phyloP scores from a whole-genome alignment of 2,888 invertebrate species.

The Cyaniris semiargus region DNA sequence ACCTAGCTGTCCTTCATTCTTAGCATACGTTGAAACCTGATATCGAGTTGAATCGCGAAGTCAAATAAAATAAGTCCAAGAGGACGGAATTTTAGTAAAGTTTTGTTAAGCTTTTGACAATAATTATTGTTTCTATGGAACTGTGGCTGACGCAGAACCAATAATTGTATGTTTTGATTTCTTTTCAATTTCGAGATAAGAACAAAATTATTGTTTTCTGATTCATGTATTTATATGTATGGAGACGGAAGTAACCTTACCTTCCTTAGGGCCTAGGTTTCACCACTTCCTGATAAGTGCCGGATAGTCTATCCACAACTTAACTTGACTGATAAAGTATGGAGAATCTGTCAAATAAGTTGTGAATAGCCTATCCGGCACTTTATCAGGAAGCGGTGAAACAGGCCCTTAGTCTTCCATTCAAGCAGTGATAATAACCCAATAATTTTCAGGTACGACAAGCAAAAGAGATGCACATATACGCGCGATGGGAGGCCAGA shows the following conservation, averaged over 20 bases:
- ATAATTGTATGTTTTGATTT: neutral
- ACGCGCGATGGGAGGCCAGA: constrained; percentile 49
- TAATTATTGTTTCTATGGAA: neutral
- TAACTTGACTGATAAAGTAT: too few relatives aligned
- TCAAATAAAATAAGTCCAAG: neutral
- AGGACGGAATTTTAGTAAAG: neutral
- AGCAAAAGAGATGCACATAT: constrained; percentile 51
- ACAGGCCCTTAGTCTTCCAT: too few relatives aligned
- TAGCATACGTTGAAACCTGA: neutral
- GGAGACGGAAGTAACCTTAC: too few relatives aligned
- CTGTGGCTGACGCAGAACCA: neutral
- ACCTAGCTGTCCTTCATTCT: constrained; percentile 1
- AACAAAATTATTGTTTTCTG: neutral
- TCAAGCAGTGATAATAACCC: neutral
- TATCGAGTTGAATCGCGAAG: neutral
- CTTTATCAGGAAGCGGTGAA: too few relatives aligned
- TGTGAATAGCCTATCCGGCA: too few relatives aligned
- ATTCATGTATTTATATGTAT: neutral
- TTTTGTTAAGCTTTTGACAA: neutral
- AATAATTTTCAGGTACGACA: constrained; percentile 49
- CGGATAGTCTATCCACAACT: too few relatives aligned
- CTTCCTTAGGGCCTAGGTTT: too few relatives aligned
- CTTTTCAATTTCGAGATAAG: neutral
- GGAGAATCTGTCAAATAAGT: too few relatives aligned
- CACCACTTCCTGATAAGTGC: too few relatives aligned